phyloP scores from a whole-genome alignment of 2,888 invertebrate species.

The Marronus borbonicus region DNA sequence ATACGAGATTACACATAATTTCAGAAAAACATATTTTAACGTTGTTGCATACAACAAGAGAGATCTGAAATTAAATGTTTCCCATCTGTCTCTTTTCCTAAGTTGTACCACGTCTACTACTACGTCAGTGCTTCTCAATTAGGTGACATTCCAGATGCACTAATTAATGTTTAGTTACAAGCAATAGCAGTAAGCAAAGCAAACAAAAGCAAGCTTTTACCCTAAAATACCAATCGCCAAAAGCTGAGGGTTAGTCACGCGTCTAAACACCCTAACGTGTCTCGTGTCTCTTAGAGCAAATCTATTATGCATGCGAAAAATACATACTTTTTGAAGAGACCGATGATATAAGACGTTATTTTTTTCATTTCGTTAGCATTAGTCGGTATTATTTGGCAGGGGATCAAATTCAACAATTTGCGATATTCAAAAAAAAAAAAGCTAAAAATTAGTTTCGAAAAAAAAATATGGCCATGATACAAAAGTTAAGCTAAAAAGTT shows the following conservation, averaged over 20 bases:
- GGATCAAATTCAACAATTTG: neutral
- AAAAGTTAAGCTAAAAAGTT: constrained; percentile 7
- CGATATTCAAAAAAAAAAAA: neutral
- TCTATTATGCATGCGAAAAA: constrained; percentile 22
- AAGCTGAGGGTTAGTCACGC: constrained; percentile 13
- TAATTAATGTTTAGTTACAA: neutral
- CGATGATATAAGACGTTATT: constrained; percentile 43
- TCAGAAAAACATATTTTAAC: neutral
- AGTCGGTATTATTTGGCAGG: neutral
- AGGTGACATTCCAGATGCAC: neutral
- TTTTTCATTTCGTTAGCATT: neutral
- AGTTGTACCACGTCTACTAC: neutral
- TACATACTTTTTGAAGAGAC: constrained; percentile 49
- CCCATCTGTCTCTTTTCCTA: neutral
- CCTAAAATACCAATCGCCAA: constrained; percentile 4
- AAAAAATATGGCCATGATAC: neutral
- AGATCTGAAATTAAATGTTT: constrained; percentile 15
- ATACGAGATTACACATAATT: neutral
- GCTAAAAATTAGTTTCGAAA: neutral
- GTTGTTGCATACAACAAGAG: neutral
- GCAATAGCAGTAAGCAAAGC: constrained; percentile 24
- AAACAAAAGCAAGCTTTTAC: constrained; percentile 28
- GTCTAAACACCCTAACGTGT: constrained; percentile 13
- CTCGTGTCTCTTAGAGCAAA: constrained; percentile 39
- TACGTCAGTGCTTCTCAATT: constrained; percentile 1